A percentile compares a stretch with the other conserved stretches of the same genome.
Evolutionary conservation across 2,888 invertebrate genomes (phyloP).

Genomic region (Dasypogon diadema): DNA sequence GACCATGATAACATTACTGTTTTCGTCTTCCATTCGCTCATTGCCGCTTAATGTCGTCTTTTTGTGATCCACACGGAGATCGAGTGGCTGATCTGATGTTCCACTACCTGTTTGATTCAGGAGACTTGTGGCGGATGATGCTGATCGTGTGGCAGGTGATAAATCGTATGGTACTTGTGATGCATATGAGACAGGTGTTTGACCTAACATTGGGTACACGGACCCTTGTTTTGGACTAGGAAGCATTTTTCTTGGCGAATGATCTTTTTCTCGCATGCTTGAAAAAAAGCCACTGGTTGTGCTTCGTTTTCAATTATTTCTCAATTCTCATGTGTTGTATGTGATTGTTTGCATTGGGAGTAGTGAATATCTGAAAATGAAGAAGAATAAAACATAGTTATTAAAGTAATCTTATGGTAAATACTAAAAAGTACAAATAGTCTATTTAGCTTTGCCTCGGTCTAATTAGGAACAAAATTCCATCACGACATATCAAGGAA

Average conservation of each 20-base stretch:
- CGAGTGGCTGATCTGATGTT: constrained; percentile 82
- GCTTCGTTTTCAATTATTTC: constrained; percentile 6
- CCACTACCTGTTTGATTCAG: constrained; percentile 65
- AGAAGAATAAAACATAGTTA: background rate
- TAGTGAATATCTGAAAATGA: constrained; percentile 11
- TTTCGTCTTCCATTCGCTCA: constrained; percentile 81
- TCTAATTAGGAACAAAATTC: too few relatives aligned
- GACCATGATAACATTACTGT: constrained; percentile 81
- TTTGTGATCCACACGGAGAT: constrained; percentile 88
- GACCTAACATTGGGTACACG: constrained; percentile 76
- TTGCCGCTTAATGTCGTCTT: constrained; percentile 70
- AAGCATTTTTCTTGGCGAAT: constrained; percentile 90
- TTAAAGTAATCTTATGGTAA: background rate
- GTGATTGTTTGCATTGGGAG: background rate
- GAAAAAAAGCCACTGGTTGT: constrained; percentile 11
- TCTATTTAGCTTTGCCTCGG: too few relatives aligned
- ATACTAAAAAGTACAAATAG: too few relatives aligned
- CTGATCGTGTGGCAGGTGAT: constrained; percentile 65
- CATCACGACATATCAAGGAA: too few relatives aligned
- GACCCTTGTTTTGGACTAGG: constrained; percentile 81
- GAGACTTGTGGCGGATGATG: constrained; percentile 68
- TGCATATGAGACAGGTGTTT: constrained; percentile 70
- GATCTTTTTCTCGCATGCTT: constrained; percentile 88
- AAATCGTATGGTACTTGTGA: constrained; percentile 78
- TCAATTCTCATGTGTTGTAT: background rate